Base-by-base conservation (phyloP, 2,113 vertebrate genomes). In the Hucho hucho region DNA sequence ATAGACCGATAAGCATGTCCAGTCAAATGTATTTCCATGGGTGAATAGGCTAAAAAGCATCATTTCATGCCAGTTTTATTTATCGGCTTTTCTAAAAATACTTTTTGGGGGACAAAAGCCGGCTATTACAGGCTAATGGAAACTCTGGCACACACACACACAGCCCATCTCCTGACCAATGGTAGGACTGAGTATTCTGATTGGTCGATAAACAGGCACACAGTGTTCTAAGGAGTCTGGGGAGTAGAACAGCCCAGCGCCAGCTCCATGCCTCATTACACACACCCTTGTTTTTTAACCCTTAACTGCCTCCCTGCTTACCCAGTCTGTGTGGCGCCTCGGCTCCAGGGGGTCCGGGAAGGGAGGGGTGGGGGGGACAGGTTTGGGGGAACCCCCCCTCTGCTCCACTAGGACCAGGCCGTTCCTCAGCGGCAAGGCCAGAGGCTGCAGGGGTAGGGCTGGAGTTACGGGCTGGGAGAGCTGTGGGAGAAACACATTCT, bases 391-490 rank as follows among this genome's bases (percentile, higher is more conserved):
- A 88, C 37, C 94, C 93, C n/a, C 79, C 90, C 70, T 97, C 96
- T 0, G 90, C 83, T 70, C 93, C 85, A 68, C 75, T 92, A 1
- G 93, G 92, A 70, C 93, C 93, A 1, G 79, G 83, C 69, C 92
- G 91, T 70, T 89, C 88, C 18, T 97, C 97, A 53, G 87, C 71
- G 0, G 79, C 84, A 5, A 85, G 84, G n/a, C 91, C 86, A 5
- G 84, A 7, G 61, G 90, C 81, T 22, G 81, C 74, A n/a, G 81
- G 77, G 7, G 81, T 37, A 0, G 80, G 64, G 9, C 72, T 84
- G 0, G 78, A 76, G 74, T 92, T 98, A 29, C 95, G 95, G 58
- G 84, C 93, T 28, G 96, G 97, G 82, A 98, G 93, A 66, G 93
- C 97, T 98, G 80, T 37, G 73, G 18, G 13, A 58, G 74, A 78